These are phyloP conservation scores for Galerucella pusilla DNA, from an alignment of 2,888 invertebrate species.

Conservation along the genomic window DNA sequence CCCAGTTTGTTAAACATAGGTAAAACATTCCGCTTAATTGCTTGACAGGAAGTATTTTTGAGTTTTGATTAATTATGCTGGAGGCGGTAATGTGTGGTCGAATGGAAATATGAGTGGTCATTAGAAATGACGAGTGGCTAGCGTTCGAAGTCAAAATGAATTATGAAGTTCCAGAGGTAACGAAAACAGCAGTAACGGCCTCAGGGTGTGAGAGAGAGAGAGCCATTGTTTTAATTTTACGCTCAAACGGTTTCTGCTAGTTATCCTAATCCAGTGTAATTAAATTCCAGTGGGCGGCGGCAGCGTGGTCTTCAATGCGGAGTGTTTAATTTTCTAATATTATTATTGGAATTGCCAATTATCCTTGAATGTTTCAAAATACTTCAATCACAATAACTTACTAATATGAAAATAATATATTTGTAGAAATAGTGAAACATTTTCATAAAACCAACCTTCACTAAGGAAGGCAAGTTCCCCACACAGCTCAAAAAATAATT, in stretches of 20 bases:
- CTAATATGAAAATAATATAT: too few relatives aligned
- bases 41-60: constrained; percentile 44
- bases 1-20: constrained; percentile 52
- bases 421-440: too few relatives aligned
- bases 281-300: not conserved
- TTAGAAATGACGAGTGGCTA: constrained; percentile 39
- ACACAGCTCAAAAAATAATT: too few relatives aligned
- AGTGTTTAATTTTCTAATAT: not conserved
- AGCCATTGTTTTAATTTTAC: constrained; percentile 28
- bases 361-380: too few relatives aligned
- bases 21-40: constrained; percentile 51
- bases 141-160: constrained; percentile 34
- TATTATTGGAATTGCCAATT: too few relatives aligned
- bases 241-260: constrained; percentile 14
- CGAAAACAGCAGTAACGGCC: constrained; percentile 25
- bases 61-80: constrained; percentile 43
- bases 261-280: not conserved
- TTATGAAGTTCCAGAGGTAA: constrained; percentile 35
- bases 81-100: constrained; percentile 37
- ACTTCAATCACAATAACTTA: too few relatives aligned
- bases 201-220: constrained; percentile 2
- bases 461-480: too few relatives aligned
- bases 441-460: too few relatives aligned
- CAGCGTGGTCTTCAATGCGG: not conserved
- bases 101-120: constrained; percentile 41